Conservation (phyloP, 2,888 invertebrate species). For the Anthophora plumipes region DNA sequence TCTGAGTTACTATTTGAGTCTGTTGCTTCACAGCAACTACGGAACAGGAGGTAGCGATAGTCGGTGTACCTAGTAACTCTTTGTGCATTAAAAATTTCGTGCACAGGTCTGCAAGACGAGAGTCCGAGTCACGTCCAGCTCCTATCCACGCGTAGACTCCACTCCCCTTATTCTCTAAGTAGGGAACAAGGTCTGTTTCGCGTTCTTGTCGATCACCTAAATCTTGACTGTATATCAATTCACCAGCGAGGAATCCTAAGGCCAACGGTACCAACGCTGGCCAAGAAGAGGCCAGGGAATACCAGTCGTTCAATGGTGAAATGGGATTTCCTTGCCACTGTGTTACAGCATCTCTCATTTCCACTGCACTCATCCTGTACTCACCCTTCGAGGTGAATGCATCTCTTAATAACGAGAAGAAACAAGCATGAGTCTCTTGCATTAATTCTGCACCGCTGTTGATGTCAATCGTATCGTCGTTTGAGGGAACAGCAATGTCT, state of each 20-base stretch:
- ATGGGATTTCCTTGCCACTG: constrained; percentile 93
- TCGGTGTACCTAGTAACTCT: constrained; percentile 78
- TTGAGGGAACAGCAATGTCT: constrained; percentile 72
- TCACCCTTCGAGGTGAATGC: constrained; percentile 94
- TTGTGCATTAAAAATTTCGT: constrained; percentile 91
- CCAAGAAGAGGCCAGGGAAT: constrained; percentile 81
- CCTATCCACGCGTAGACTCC: constrained; percentile 96
- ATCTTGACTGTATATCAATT: constrained; percentile 79
- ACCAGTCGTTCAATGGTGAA: constrained; percentile 93
- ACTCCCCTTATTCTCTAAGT: constrained; percentile 82
- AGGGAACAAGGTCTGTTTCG: constrained; percentile 82
- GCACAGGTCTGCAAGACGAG: constrained; percentile 90
- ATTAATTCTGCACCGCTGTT: constrained; percentile 87
- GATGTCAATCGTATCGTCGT: constrained; percentile 77
- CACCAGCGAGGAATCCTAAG: constrained; percentile 82
- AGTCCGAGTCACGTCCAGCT: constrained; percentile 95
- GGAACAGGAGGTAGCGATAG: constrained; percentile 51
- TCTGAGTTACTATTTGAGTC: constrained; percentile 48
- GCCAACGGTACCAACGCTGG: constrained; percentile 80
- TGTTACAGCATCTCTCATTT: constrained; percentile 90
- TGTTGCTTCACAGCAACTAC: constrained; percentile 65
- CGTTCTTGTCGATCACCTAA: constrained; percentile 74
- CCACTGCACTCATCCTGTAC: constrained; percentile 91
- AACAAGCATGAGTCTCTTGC: constrained; percentile 93
- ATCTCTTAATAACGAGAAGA: constrained; percentile 94